Conservation (phyloP, 2,797 vertebrate genomes). For the Pogoniulus pusillus region DNA sequence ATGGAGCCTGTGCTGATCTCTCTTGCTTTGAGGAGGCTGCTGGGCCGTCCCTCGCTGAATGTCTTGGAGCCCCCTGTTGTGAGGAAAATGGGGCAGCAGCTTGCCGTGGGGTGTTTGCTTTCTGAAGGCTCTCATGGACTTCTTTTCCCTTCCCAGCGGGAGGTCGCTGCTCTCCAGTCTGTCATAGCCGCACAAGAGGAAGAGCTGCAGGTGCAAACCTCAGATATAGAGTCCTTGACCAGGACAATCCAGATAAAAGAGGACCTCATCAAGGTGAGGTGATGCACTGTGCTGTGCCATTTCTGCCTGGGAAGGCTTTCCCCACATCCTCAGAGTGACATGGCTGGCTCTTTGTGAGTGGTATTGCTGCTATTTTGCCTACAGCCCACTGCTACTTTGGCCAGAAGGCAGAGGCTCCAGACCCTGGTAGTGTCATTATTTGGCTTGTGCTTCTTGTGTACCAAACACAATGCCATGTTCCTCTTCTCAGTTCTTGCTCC, state of each 20-base stretch:
- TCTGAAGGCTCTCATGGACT: not conserved
- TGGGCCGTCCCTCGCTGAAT: not conserved
- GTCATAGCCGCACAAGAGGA: constrained; percentile 77
- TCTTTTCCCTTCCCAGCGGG: constrained; percentile 73
- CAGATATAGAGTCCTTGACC: constrained; percentile 79
- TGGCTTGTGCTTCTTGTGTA: not conserved
- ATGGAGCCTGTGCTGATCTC: not conserved
- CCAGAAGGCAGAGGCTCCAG: not conserved
- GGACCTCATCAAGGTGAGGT: constrained; percentile 85
- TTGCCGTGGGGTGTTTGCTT: not conserved
- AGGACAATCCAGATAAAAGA: constrained; percentile 86
- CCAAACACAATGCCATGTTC: not conserved
- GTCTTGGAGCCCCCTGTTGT: not conserved
- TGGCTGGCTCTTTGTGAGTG: not conserved
- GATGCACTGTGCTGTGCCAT: rapidly evolving
- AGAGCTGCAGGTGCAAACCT: constrained; percentile 80
- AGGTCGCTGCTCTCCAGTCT: constrained; percentile 83
- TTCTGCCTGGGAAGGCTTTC: not conserved
- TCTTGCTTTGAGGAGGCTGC: not conserved
- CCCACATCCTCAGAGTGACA: not conserved
- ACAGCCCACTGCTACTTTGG: not conserved
- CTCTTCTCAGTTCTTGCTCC: not conserved
- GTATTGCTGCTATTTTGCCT: not conserved
- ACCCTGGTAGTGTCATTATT: not conserved
- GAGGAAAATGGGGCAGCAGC: not conserved